Evolutionary conservation across 2,888 invertebrate genomes (phyloP).

Genomic region (Ypsolopha scabrella): DNA sequence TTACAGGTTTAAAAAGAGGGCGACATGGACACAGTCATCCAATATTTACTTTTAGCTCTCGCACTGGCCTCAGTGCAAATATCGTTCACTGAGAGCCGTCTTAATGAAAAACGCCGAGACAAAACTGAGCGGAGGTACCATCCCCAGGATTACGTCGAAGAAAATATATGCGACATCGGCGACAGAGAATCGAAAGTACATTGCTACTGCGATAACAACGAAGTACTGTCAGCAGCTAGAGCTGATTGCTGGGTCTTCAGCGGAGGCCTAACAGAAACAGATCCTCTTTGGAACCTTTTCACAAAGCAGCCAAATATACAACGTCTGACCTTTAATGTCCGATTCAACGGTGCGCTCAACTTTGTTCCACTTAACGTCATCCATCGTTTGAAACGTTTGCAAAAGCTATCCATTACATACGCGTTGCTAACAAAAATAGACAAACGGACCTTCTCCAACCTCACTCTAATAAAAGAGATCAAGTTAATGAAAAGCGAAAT

Average conservation of each 20-base stretch:
- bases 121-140: constrained; percentile 59
- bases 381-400: constrained; percentile 73
- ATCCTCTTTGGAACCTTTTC: constrained; percentile 79
- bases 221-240: constrained; percentile 70
- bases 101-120: constrained; percentile 66
- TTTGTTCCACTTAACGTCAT: constrained; percentile 78
- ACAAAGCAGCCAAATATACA: constrained; percentile 77
- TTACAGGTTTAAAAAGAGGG: constrained; percentile 42
- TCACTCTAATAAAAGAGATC: constrained; percentile 77
- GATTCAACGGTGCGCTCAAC: constrained; percentile 75
- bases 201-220: constrained; percentile 75
- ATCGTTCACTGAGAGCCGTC: constrained; percentile 63
- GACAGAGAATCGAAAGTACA: constrained; percentile 69
- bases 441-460: constrained; percentile 80
- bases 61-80: constrained; percentile 65
- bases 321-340: constrained; percentile 77
- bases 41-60: constrained; percentile 65
- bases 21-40: constrained; percentile 55
- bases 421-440: constrained; percentile 78
- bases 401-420: constrained; percentile 77
- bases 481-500: constrained; percentile 80
- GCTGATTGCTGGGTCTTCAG: constrained; percentile 86
- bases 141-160: constrained; percentile 38
- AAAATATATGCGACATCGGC: constrained; percentile 72
- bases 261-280: constrained; percentile 74